Evolutionary conservation across 2,797 vertebrate genomes (phyloP).

Genomic region (Labeo calbasu): DNA sequence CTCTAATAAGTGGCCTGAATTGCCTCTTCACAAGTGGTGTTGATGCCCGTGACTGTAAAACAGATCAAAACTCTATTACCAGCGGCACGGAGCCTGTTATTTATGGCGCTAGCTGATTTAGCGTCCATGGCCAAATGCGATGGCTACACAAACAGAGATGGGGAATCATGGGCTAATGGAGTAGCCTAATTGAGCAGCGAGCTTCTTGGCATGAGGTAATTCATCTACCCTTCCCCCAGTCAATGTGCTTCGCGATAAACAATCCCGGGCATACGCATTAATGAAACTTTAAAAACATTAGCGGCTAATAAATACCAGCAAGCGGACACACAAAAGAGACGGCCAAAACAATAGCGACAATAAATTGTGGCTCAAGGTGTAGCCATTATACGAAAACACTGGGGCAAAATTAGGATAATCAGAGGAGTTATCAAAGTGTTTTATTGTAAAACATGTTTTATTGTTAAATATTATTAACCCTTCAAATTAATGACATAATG

Average conservation of each 20-base stretch:
- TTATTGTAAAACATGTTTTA: neutral
- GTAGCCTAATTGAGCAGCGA: slow-evolving; percentile 88
- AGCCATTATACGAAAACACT: slow-evolving; percentile 20
- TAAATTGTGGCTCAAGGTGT: slow-evolving; percentile 21
- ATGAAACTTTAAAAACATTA: slow-evolving; percentile 96
- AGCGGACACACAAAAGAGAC: slow-evolving; percentile 68
- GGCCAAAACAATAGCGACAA: slow-evolving; percentile 66
- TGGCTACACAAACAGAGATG: slow-evolving; percentile 88
- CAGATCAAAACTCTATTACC: slow-evolving; percentile 94
- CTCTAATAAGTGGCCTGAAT: slow-evolving; percentile 76
- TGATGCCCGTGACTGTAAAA: slow-evolving; percentile 87
- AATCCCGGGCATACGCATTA: slow-evolving; percentile 92
- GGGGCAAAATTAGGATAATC: slow-evolving; percentile 10
- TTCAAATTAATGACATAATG: neutral
- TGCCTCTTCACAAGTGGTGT: slow-evolving; percentile 75
- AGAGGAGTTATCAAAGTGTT: neutral
- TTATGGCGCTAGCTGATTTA: slow-evolving; percentile 95
- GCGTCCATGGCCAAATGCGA: slow-evolving; percentile 86
- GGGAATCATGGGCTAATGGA: slow-evolving; percentile 98
- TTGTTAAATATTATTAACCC: neutral
- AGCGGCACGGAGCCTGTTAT: slow-evolving; percentile 91
- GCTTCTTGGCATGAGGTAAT: slow-evolving; percentile 90
- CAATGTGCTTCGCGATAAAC: slow-evolving; percentile 77
- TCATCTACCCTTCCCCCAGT: slow-evolving; percentile 74
- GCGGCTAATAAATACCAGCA: slow-evolving; percentile 86